A percentile compares a stretch with the other conserved stretches of the same genome.
These are phyloP conservation scores for Calcarius lapponicus DNA, from an alignment of 2,797 vertebrate species.

Conservation along the genomic window DNA sequence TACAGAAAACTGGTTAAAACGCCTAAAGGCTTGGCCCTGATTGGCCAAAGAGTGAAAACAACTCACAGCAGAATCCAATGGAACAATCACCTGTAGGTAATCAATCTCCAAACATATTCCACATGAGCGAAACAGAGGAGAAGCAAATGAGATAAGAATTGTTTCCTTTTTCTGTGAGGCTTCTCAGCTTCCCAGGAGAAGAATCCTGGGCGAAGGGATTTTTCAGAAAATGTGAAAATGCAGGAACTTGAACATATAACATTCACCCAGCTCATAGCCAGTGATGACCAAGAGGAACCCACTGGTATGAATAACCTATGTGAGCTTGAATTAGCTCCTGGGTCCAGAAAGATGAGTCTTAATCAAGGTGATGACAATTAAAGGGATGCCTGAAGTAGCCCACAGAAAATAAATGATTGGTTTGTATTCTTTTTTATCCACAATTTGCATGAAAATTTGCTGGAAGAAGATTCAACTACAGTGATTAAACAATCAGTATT, in stretches of 20 bases:
- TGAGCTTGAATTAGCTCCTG: background rate
- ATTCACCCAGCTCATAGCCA: background rate
- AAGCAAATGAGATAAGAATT: background rate
- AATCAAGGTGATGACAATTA: background rate
- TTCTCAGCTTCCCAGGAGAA: background rate
- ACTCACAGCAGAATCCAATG: background rate
- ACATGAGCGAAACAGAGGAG: too few species aligned
- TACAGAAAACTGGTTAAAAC: too few species aligned
- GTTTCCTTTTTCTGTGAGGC: background rate
- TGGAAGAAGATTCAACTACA: background rate
- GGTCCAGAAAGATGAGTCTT: background rate
- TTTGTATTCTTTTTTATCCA: background rate
- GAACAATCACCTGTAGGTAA: background rate
- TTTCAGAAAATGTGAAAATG: background rate
- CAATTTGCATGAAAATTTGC: background rate
- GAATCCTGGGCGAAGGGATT: background rate
- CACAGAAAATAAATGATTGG: background rate
- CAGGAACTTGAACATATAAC: background rate
- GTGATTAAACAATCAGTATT: background rate
- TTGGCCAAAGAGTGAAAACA: background rate
- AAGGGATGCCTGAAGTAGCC: background rate
- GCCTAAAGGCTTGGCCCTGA: too few species aligned
- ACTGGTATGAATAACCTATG: background rate
- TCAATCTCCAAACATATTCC: background rate
- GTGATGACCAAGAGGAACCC: accelerated